These are phyloP conservation scores for Pentalonia nigronervosa DNA, from an alignment of 1,140 invertebrate genomes.

Conservation along the genomic window DNA sequence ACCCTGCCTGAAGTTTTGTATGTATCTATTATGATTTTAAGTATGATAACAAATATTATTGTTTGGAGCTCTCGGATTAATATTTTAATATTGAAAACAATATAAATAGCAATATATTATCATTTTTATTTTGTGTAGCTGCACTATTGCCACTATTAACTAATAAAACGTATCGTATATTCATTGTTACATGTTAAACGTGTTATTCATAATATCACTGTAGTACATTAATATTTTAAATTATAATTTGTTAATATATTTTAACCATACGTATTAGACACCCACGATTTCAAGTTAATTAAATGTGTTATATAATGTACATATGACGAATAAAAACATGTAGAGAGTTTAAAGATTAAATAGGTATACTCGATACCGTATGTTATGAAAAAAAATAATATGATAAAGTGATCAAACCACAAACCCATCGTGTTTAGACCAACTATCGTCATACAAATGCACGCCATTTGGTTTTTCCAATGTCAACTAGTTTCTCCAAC, in stretches of 20 bases:
- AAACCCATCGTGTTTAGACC: not conserved
- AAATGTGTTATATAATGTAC: not conserved
- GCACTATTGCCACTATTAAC: not conserved
- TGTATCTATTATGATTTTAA: not conserved
- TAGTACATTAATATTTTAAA: not conserved
- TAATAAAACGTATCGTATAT: not conserved
- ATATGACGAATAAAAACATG: not conserved
- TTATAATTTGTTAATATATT: not conserved
- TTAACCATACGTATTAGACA: not conserved
- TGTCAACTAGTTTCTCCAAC: slow-evolving; percentile 21
- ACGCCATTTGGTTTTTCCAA: slow-evolving; percentile 23
- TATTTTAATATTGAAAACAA: not conserved
- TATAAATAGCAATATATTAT: not conserved
- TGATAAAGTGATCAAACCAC: not conserved
- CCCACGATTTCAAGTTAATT: not conserved
- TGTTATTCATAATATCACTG: not conserved
- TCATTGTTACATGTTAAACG: not conserved
- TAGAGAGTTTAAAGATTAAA: not conserved
- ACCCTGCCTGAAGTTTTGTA: not conserved
- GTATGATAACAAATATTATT: slow-evolving; percentile 4
- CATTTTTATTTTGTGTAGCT: not conserved
- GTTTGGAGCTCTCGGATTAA: not conserved
- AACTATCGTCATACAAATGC: not conserved
- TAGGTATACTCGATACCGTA: not conserved
- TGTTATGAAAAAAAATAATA: not conserved